A percentile compares a stretch with the other conserved stretches of the same genome.
These are phyloP conservation scores for Pseudomyrmex cubaensis DNA, from an alignment of 1,140 invertebrate species.

Conservation along the genomic window DNA sequence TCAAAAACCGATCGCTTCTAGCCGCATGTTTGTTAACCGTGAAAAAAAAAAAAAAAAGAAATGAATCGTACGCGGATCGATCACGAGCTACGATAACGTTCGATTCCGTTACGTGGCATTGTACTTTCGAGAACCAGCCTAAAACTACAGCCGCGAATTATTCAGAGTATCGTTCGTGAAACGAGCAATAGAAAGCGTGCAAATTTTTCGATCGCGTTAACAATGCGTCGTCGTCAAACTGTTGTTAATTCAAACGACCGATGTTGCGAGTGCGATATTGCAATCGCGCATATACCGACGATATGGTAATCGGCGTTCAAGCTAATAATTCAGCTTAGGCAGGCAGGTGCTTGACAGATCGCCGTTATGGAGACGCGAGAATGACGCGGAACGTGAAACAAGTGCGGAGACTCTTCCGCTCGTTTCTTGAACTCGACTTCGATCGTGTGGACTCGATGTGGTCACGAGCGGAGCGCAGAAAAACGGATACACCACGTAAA, in stretches of 20 bases:
- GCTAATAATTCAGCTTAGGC: neutral
- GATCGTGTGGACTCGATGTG: neutral
- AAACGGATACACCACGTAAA: constrained; percentile 4
- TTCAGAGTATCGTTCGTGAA: constrained; percentile 13
- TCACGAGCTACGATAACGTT: neutral
- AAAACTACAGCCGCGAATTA: constrained; percentile 27
- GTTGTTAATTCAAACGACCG: neutral
- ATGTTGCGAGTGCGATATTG: neutral
- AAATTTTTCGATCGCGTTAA: constrained; percentile 7
- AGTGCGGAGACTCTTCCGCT: neutral
- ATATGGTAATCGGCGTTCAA: constrained; percentile 6
- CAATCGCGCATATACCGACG: too few relatives aligned
- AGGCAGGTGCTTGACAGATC: constrained; percentile 11
- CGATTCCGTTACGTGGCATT: neutral
- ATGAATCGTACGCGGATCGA: too few relatives aligned
- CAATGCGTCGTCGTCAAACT: neutral
- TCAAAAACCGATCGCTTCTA: neutral
- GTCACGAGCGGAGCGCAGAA: neutral
- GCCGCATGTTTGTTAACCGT: neutral
- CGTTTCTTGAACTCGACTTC: neutral
- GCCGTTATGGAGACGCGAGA: neutral
- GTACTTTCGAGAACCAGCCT: constrained; percentile 18
- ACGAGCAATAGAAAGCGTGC: constrained; percentile 24
- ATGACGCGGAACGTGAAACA: neutral
- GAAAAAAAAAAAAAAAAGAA: constrained; percentile 12